Conservation (phyloP, 2,113 vertebrate species). For the Archilochus colubris region DNA sequence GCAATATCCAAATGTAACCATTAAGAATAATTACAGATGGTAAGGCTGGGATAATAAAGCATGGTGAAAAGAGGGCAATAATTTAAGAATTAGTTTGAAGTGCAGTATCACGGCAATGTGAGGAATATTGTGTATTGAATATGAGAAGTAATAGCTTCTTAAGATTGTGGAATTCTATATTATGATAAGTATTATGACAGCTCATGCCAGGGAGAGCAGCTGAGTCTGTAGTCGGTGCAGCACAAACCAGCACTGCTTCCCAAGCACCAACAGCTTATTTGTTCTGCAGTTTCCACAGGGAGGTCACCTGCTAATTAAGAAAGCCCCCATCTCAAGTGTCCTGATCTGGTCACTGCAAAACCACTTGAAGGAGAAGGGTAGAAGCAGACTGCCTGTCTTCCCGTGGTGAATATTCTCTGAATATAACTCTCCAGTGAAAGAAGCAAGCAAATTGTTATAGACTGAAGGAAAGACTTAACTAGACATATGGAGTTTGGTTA, state of each 20-base stretch:
- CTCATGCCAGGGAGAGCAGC: background rate
- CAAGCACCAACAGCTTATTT: background rate
- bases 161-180: background rate
- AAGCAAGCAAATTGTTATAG: background rate
- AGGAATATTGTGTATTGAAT: background rate
- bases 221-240: background rate
- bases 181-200: background rate
- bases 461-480: background rate
- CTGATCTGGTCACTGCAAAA: background rate
- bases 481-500: background rate
- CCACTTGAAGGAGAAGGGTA: background rate
- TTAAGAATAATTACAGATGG: background rate
- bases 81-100: background rate
- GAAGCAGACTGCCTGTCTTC: background rate
- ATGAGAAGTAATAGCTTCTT: background rate
- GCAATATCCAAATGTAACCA: conserved; percentile 27
- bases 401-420: background rate
- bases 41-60: background rate
- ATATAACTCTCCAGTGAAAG: background rate
- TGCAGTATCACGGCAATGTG: background rate
- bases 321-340: background rate
- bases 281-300: background rate
- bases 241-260: background rate
- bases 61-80: background rate
- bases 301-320: background rate